Evolutionary conservation across 2,113 vertebrate genomes (phyloP).

Genomic region (Clinocottus analis): DNA sequence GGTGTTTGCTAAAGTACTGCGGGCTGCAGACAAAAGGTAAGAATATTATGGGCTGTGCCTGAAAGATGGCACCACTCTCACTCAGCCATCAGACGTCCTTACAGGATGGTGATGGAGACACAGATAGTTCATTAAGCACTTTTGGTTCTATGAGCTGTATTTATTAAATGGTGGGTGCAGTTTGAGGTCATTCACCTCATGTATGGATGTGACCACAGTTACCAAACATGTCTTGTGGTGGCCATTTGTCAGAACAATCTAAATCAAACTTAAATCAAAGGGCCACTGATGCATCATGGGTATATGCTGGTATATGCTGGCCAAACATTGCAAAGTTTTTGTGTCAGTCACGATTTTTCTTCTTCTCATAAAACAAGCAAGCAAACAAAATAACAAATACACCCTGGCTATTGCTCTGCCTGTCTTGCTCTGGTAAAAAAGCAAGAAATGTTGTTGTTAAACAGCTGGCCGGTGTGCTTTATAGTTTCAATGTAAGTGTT

Average conservation of each 20-base stretch:
- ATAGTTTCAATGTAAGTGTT: too few relatives aligned
- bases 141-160: not conserved
- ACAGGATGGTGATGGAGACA: not conserved
- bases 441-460: too few relatives aligned
- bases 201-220: not conserved
- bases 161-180: too few relatives aligned
- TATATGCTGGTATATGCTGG: not conserved
- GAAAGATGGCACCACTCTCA: not conserved
- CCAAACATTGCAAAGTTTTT: not conserved
- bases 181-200: too few relatives aligned
- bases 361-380: too few relatives aligned
- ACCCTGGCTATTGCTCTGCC: not conserved
- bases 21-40: slow-evolving; percentile 99
- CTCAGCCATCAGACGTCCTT: not conserved
- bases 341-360: not conserved
- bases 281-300: not conserved
- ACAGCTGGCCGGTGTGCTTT: too few relatives aligned
- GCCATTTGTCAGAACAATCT: not conserved
- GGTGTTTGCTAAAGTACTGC: slow-evolving; percentile 98
- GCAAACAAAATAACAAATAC: not conserved
- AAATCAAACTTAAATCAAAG: not conserved
- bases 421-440: not conserved
- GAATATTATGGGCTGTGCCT: not conserved
- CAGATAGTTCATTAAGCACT: not conserved
- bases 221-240: not conserved